phyloP scores from a whole-genome alignment of 2,113 vertebrate genomes.

The Alectura lathami region DNA sequence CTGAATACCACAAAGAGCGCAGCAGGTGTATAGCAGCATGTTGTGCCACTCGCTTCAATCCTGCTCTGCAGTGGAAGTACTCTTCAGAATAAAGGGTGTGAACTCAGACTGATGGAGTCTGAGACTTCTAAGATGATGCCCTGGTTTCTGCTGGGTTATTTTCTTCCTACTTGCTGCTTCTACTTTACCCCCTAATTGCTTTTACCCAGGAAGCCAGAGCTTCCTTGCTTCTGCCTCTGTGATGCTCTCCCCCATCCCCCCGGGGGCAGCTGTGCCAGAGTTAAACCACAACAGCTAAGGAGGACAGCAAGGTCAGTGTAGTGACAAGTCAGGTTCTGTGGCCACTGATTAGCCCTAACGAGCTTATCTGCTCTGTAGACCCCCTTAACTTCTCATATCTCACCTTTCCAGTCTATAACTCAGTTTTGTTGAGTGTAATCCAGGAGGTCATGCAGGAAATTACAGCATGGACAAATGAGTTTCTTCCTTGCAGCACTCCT shows the following conservation, averaged over 20 bases:
- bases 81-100: background rate
- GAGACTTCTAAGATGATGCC: background rate
- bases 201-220: no score
- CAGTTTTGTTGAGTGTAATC: rapidly evolving
- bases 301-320: background rate
- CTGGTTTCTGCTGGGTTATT: background rate
- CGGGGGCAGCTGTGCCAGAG: background rate
- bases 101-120: background rate
- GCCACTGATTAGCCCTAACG: background rate
- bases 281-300: background rate
- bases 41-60: background rate
- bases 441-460: background rate
- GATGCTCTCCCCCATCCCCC: no score
- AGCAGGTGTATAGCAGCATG: background rate
- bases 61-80: background rate
- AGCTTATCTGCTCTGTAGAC: background rate
- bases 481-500: background rate
- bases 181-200: no score
- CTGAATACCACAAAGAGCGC: background rate
- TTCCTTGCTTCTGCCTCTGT: no score
- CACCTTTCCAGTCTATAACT: background rate
- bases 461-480: rapidly evolving
- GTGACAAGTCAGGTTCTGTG: background rate
- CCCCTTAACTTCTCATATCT: background rate
- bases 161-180: background rate